phyloP scores from a whole-genome alignment of 2,113 vertebrate species.

The Monarcha castaneiventris region DNA sequence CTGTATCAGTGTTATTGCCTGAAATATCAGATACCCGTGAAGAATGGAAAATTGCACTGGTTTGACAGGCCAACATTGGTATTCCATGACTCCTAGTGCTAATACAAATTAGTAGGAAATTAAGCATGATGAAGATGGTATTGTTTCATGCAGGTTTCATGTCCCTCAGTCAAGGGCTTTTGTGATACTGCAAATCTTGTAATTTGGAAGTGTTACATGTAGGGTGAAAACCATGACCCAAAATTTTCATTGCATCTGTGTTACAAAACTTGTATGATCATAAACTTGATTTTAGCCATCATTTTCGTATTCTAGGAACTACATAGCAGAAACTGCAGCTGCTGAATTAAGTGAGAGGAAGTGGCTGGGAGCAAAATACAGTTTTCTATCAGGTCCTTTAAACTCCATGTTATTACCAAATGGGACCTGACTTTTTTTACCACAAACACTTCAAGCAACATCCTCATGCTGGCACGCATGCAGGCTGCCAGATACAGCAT shows the following conservation, averaged over 20 bases:
- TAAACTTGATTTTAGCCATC: background rate
- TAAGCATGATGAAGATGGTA: background rate
- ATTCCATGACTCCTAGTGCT: background rate
- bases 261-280: background rate
- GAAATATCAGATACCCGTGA: background rate
- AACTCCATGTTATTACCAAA: background rate
- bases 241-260: background rate
- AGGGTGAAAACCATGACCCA: background rate
- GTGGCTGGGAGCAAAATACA: background rate
- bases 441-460: background rate
- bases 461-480: rapidly evolving
- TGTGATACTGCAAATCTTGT: background rate
- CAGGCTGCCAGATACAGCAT: background rate
- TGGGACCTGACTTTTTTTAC: background rate
- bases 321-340: background rate
- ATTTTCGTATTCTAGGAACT: background rate
- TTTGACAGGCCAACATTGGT: background rate
- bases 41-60: background rate
- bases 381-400: background rate
- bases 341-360: background rate
- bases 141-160: background rate
- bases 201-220: background rate
- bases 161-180: background rate
- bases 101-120: background rate
- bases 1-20: background rate